Conservation (phyloP, 92 coral and sea anemone genomes). For the Metridium senile region DNA sequence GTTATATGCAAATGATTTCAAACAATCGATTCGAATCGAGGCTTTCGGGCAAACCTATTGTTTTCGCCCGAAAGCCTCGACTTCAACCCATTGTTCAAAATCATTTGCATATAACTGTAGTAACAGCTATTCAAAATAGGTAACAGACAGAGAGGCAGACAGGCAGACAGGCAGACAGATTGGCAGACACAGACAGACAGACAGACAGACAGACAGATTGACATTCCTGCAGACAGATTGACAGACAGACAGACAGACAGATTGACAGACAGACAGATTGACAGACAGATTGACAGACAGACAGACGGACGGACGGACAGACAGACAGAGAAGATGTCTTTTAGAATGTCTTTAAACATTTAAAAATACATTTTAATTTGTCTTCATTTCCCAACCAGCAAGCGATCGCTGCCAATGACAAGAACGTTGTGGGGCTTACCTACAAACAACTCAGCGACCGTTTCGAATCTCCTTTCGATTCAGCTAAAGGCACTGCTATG, state of each 20-base stretch:
- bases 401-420: neutral
- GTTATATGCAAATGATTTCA: too few relatives aligned
- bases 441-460: slow-evolving; percentile 9
- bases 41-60: too few relatives aligned
- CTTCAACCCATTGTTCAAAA: too few relatives aligned
- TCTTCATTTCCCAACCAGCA: neutral
- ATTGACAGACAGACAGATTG: neutral
- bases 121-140: too few relatives aligned
- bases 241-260: neutral
- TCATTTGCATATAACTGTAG: too few relatives aligned
- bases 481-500: slow-evolving; percentile 8
- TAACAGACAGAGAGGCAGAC: neutral
- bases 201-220: neutral
- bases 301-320: too few relatives aligned
- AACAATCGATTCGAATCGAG: too few relatives aligned
- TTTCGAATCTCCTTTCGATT: neutral
- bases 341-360: neutral
- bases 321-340: too few relatives aligned
- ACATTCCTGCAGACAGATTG: neutral
- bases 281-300: too few relatives aligned
- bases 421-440: neutral
- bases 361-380: neutral
- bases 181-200: neutral
- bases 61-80: too few relatives aligned
- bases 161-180: neutral